Conservation (phyloP, 2,797 vertebrate genomes). For the Macrochelys suwanniensis region DNA sequence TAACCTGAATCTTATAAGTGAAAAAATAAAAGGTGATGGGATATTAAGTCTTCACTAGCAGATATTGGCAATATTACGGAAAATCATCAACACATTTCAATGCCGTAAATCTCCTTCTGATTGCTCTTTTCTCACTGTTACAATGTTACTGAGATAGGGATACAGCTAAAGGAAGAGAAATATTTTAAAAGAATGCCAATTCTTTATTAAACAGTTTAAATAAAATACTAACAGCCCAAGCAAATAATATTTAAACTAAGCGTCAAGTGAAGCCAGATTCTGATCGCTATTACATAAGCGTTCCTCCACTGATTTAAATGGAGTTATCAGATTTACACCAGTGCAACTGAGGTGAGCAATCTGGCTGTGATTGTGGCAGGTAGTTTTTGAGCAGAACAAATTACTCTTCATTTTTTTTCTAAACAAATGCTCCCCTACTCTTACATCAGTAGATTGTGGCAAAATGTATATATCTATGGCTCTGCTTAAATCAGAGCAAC, state of each 20-base stretch:
- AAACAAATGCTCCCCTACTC: neutral
- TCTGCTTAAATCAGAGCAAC: neutral
- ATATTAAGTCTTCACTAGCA: neutral
- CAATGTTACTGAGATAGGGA: too few relatives aligned
- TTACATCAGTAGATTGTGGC: neutral
- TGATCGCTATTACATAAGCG: neutral
- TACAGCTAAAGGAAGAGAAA: too few relatives aligned
- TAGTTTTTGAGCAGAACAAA: neutral
- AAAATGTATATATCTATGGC: neutral
- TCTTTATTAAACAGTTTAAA: too few relatives aligned
- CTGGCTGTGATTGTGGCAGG: accelerated
- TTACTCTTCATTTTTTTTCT: neutral
- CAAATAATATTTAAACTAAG: neutral
- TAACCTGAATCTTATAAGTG: neutral
- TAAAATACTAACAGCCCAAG: too few relatives aligned
- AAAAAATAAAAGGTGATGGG: neutral
- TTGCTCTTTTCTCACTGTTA: neutral
- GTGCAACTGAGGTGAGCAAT: neutral
- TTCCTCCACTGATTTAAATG: neutral
- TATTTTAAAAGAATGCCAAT: too few relatives aligned
- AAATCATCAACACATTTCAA: neutral
- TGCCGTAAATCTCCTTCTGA: neutral
- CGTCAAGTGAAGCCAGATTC: neutral
- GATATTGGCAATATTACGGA: neutral
- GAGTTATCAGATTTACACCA: neutral